A percentile compares a stretch with the other conserved stretches of the same genome.
Evolutionary conservation across 2,888 invertebrate species (phyloP).

Genomic region (Norana najaformis): DNA sequence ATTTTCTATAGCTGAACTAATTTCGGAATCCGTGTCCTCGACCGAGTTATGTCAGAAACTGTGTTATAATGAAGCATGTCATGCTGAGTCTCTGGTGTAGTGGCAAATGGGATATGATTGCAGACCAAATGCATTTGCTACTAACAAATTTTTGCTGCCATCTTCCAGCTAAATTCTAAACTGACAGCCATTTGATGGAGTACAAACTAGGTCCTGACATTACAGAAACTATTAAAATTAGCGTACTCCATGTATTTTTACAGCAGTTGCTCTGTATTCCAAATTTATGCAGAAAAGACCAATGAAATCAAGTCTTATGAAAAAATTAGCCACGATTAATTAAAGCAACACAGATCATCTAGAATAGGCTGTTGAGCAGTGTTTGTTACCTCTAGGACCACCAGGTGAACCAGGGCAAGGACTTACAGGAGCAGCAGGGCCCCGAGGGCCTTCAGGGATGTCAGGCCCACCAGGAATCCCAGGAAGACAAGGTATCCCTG

Average conservation of each 20-base stretch:
- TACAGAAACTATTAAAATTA: too few species aligned
- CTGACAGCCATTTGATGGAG: too few species aligned
- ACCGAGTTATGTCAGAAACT: neutral
- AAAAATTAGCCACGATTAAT: too few species aligned
- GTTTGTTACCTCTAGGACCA: conserved; percentile 69
- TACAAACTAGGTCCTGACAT: too few species aligned
- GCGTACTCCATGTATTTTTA: too few species aligned
- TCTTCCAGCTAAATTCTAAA: neutral
- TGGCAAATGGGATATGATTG: neutral
- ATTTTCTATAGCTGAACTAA: neutral
- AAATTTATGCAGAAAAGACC: too few species aligned
- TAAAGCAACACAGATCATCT: too few species aligned
- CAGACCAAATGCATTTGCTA: neutral
- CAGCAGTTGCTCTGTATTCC: too few species aligned
- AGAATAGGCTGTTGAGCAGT: neutral
- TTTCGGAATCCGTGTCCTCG: neutral
- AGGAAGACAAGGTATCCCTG: conserved; percentile 42
- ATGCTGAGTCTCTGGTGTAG: neutral
- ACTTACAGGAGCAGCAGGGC: conserved; percentile 27
- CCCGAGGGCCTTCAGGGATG: conserved; percentile 46
- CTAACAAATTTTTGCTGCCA: too few species aligned
- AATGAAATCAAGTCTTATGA: too few species aligned
- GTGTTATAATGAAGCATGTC: neutral
- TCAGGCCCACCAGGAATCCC: conserved; percentile 50
- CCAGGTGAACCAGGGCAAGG: conserved; percentile 70